Base-by-base conservation (phyloP, 2,888 invertebrate genomes). In the Suillia variegata region DNA sequence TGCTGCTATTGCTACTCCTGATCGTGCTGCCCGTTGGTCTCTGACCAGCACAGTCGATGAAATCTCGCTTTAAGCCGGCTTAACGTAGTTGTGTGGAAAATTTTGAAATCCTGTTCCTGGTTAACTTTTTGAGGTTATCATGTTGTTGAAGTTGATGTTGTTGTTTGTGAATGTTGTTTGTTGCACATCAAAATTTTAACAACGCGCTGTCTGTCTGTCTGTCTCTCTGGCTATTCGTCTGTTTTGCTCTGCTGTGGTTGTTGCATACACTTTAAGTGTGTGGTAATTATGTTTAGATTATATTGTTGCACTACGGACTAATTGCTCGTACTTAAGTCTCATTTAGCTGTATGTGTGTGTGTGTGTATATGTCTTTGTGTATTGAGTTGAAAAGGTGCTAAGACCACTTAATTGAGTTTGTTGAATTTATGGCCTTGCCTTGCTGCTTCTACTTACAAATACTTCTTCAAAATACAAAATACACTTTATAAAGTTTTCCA, bases 51-150 rank as follows among this genome's bases (percentile, higher is more conserved):
- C n/a, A 8, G 31, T 31, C 31, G 6, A 13, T 38, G 38, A n/a
- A 38, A n/a, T 38, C n/a, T 24, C 20, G 17, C 63, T 65, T 55
- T 73, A 69, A 74, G 74, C 74, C 73, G 75, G 61, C 73, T 74
- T 76, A 71, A 74, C 58, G 66, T 59, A 72, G 54, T 76, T 74
- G 66, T 65, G 69, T 68, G 75, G 73, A 73, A 73, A 63, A 51
- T 51, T 55, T 49, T 51, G 15, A 49, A 6, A n/a, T 13, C 38
- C 15, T 21, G 15, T 26, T 33, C 12, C 20, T 42, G 38, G 17
- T 38, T 8, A 33, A 13, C 20, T 18, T 33, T n/a, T 33, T n/a
- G 18, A 24, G 18, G 22, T 47, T 8, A 38, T 13, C n/a, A 3
- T 45, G 45, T 45, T 33, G 33, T 26, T 45, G 54, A 22, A 31